Evolutionary conservation across 2,797 vertebrate species (phyloP).

Genomic region (Poeciliopsis infans): DNA sequence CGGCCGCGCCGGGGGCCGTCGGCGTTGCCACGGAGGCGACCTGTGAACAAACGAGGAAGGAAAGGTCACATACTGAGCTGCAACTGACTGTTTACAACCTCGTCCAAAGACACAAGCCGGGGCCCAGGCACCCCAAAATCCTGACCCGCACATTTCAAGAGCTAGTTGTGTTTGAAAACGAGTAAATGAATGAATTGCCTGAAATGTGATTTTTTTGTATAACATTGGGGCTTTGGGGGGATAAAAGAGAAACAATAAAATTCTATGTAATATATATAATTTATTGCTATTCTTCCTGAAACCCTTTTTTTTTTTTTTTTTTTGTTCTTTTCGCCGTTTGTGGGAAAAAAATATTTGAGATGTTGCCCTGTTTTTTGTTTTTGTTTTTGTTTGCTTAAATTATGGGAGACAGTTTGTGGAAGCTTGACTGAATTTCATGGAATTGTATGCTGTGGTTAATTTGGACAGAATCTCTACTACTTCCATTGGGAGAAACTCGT

Average conservation of each 20-base stretch:
- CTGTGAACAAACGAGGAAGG: slow-evolving; percentile 24
- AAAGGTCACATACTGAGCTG: slow-evolving; percentile 40
- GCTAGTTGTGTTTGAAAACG: slow-evolving; percentile 60
- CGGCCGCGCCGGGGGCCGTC: slow-evolving; percentile 7
- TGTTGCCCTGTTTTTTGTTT: slow-evolving; percentile 40
- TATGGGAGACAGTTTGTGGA: slow-evolving; percentile 55
- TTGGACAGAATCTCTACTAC: slow-evolving; percentile 22
- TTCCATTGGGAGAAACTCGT: slow-evolving; percentile 16
- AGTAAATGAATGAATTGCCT: slow-evolving; percentile 62
- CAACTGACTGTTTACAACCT: slow-evolving; percentile 60
- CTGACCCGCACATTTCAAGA: slow-evolving; percentile 44
- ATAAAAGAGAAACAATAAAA: slow-evolving; percentile 61
- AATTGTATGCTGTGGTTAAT: slow-evolving; percentile 47
- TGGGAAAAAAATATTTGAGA: slow-evolving; percentile 43
- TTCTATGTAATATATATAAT: slow-evolving; percentile 81
- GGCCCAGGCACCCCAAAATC: slow-evolving; percentile 39
- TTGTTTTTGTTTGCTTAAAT: slow-evolving; percentile 51
- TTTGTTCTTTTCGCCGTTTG: slow-evolving; percentile 48
- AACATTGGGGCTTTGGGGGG: slow-evolving; percentile 25
- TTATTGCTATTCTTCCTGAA: slow-evolving; percentile 76
- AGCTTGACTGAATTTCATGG: slow-evolving; percentile 52
- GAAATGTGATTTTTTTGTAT: slow-evolving; percentile 80
- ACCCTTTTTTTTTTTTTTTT: slow-evolving; percentile 17
- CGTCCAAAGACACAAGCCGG: slow-evolving; percentile 66
- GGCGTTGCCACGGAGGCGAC: slow-evolving; percentile 26